Evolutionary conservation across 2,113 vertebrate genomes (phyloP), one percentile per base, ranked within the genome.

Genomic region (Thymallus thymallus): DNA sequence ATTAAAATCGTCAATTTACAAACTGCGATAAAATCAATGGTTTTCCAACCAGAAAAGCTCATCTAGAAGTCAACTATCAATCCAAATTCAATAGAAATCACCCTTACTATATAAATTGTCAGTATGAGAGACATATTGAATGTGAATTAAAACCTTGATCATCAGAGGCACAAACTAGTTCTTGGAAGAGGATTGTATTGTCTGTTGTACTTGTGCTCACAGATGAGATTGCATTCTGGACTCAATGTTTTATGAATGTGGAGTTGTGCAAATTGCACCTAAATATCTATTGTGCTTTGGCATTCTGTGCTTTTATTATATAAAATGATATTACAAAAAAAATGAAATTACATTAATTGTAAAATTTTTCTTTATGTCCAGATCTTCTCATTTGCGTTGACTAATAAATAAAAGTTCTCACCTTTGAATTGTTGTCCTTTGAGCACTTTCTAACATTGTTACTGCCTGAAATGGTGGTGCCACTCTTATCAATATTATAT

Each of bases 271-370:
- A 90, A 87, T 85, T 75, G 85, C 86, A 87, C 86, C 82, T 88
- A 77, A 87, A 86, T 77, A 82, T 78, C 82, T 87, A 78, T 81
- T 85, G 88, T 89, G 86, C 86, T 88, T 87, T 79, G 84, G 76
- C 85, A 85, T 87, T 86, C 79, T 88, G 87, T 89, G 85, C 81
- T 90, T n/a, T n/a, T n/a, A n/a, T n/a, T n/a, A n/a, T n/a, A n/a
- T n/a, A n/a, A n/a, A n/a, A n/a, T n/a, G n/a, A n/a, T n/a, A n/a
- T n/a, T n/a, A n/a, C n/a, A n/a, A n/a, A n/a, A n/a, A n/a, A n/a
- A n/a, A n/a, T n/a, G n/a, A n/a, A n/a, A n/a, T n/a, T n/a, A n/a
- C n/a, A n/a, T n/a, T n/a, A n/a, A n/a, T n/a, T n/a, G n/a, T n/a
- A n/a, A n/a, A n/a, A n/a, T n/a, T n/a, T n/a, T n/a, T 85, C 78